Percentiles rank a stretch among this genome's conserved stretches.
These are phyloP conservation scores for Ellobium chinense DNA, from an alignment of 2,888 invertebrate species.

Conservation along the genomic window DNA sequence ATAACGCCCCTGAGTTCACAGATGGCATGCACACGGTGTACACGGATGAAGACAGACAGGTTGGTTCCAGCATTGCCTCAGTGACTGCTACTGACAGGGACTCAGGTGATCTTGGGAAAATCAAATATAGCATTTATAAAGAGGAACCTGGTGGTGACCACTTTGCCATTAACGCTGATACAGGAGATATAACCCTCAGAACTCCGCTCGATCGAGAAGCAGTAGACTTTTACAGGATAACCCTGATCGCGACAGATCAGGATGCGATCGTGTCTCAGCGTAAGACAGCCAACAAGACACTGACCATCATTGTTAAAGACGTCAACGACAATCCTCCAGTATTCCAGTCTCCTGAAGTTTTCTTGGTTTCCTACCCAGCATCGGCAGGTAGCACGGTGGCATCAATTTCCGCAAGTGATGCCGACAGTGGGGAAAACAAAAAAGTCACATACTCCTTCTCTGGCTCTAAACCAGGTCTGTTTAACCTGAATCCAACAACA, in stretches of 20 bases:
- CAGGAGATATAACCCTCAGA: slow-evolving; percentile 93
- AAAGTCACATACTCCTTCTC: slow-evolving; percentile 85
- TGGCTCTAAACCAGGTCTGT: slow-evolving; percentile 28
- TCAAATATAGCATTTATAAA: slow-evolving; percentile 88
- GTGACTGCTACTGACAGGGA: slow-evolving; percentile 95
- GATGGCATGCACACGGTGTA: slow-evolving; percentile 91
- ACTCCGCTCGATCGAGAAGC: slow-evolving; percentile 93
- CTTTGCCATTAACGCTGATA: slow-evolving; percentile 87
- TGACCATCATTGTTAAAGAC: slow-evolving; percentile 91
- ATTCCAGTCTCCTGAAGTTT: slow-evolving; percentile 89
- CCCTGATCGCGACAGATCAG: slow-evolving; percentile 93
- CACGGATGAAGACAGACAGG: slow-evolving; percentile 88
- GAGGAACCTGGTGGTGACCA: slow-evolving; percentile 93
- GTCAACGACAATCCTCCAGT: slow-evolving; percentile 95
- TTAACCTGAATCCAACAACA: slow-evolving; percentile 44
- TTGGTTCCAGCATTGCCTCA: slow-evolving; percentile 89
- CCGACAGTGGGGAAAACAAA: slow-evolving; percentile 95
- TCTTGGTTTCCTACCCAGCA: slow-evolving; percentile 82
- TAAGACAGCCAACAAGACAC: slow-evolving; percentile 92
- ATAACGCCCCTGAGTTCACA: slow-evolving; percentile 94
- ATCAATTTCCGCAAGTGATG: slow-evolving; percentile 90
- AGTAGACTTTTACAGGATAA: slow-evolving; percentile 92
- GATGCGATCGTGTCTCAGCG: slow-evolving; percentile 87
- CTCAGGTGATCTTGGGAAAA: slow-evolving; percentile 90
- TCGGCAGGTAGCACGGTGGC: slow-evolving; percentile 84